phyloP scores from a whole-genome alignment of 2,797 vertebrate species.

The Chiroxiphia lanceolata region DNA sequence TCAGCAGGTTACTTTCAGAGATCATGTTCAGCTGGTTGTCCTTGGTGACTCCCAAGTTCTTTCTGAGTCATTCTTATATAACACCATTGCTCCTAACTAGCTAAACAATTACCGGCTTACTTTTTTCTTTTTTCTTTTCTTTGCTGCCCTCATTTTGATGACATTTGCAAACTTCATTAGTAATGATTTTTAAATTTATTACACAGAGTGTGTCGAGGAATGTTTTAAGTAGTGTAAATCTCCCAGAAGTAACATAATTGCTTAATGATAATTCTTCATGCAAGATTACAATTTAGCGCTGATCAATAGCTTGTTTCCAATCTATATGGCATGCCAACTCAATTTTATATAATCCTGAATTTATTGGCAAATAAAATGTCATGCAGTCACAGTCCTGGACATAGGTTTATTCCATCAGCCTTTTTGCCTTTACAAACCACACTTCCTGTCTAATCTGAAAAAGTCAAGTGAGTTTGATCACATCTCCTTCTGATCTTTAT shows the following conservation, averaged over 20 bases:
- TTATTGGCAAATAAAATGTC: background rate
- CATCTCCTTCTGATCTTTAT: background rate
- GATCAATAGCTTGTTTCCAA: slow-evolving; percentile 18
- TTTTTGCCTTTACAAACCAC: background rate
- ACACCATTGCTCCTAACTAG: background rate
- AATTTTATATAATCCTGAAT: background rate
- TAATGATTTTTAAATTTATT: slow-evolving; percentile 23
- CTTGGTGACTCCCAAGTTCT: background rate
- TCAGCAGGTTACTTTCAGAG: background rate
- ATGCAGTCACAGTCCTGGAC: background rate
- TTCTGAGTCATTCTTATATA: background rate
- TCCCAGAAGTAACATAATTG: slow-evolving; percentile 3
- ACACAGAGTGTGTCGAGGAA: background rate
- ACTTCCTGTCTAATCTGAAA: background rate
- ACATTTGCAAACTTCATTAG: background rate
- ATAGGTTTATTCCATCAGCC: background rate
- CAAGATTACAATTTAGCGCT: slow-evolving; percentile 5
- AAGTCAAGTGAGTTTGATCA: background rate
- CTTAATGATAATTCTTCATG: slow-evolving; percentile 17
- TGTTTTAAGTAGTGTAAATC: background rate
- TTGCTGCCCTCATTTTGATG: background rate
- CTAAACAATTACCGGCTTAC: background rate
- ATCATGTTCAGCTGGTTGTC: background rate
- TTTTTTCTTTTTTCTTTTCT: background rate
- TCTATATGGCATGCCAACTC: background rate